Percentiles rank a stretch among this genome's conserved stretches.
These are phyloP conservation scores for Leptopilina myrica DNA, from an alignment of 2,888 invertebrate genomes.

Conservation along the genomic window DNA sequence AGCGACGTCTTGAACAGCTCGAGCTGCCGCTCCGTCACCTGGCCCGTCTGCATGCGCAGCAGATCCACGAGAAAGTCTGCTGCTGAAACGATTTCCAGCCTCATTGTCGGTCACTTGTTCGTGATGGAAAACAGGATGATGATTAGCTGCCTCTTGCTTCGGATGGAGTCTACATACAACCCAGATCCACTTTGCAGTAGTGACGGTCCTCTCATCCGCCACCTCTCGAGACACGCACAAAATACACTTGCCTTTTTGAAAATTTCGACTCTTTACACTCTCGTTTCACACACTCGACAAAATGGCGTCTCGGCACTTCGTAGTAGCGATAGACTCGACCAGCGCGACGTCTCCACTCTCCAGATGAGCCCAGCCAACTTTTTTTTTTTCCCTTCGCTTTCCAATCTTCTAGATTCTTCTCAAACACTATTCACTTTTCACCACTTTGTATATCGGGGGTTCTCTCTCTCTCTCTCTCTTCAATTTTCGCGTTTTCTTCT, in stretches of 20 bases:
- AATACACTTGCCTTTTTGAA: background rate
- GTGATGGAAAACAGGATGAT: constrained; percentile 36
- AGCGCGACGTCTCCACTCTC: constrained; percentile 25
- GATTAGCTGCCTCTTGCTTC: background rate
- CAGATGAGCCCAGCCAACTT: constrained; percentile 2
- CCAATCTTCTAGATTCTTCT: background rate
- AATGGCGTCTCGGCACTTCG: constrained; percentile 42
- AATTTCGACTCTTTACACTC: background rate
- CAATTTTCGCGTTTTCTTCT: background rate
- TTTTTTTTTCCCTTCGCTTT: background rate
- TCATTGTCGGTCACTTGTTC: constrained; percentile 69
- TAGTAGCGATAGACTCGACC: constrained; percentile 15
- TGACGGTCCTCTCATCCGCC: constrained; percentile 28
- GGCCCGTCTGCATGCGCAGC: constrained; percentile 75
- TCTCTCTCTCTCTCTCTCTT: background rate
- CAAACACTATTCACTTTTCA: background rate
- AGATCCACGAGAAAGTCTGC: constrained; percentile 78
- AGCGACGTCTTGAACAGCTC: constrained; percentile 77
- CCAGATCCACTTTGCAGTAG: background rate
- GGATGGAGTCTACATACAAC: constrained; percentile 2
- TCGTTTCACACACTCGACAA: constrained; percentile 36
- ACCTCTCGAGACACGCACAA: background rate
- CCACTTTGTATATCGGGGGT: too few relatives aligned
- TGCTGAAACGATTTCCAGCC: constrained; percentile 78
- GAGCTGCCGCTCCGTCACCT: constrained; percentile 75